Base-by-base conservation (phyloP, 1,140 invertebrate genomes). In the Caerostris extrusa region DNA sequence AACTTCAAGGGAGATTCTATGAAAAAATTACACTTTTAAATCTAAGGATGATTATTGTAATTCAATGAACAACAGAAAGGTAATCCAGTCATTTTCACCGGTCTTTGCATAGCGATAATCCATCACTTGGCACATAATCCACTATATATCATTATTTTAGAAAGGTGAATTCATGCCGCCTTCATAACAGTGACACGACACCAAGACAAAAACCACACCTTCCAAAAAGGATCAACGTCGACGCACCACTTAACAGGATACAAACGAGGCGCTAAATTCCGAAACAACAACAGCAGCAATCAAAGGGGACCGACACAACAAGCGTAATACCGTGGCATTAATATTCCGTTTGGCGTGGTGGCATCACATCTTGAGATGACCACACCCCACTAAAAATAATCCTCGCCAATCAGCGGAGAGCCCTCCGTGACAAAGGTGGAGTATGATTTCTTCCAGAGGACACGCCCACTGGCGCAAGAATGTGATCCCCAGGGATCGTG, bases 401-500 rank as follows among this genome's bases (percentile, higher is more conserved):
- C 82, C 91, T 50, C 55, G 60, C 91, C 82, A 86, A 93, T 71
- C 90, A 85, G 87, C 19, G 55, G 0, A 53, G n/a, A 55, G 34
- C 69, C 34, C 55, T 90, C 71, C 71, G 71, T 77, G 71, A 77
- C 71, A 56, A 58, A 71, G 91, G 83, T 93, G 83, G 91, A 93
- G 91, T 67, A 81, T 81, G 90, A 92, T 92, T 92, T 50, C 90
- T 90, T 81, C 64, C 58, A 7, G 58, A 60, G 60, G 57, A 61
- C 91, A 86, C 91, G 85, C 91, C 91, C 91, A 57, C 82, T 10
- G 81, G 7, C 56, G 19, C 61, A 64, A 92, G 91, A 93, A 93
- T 93, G 91, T 69, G 91, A 93, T 93, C 82, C 81, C 19, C 53
- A 53, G 58, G 34, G 91, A 93, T 93, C 91, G 91, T 93, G 91